Conservation (phyloP, 1,140 invertebrate genomes). For the Platyura marginata region DNA sequence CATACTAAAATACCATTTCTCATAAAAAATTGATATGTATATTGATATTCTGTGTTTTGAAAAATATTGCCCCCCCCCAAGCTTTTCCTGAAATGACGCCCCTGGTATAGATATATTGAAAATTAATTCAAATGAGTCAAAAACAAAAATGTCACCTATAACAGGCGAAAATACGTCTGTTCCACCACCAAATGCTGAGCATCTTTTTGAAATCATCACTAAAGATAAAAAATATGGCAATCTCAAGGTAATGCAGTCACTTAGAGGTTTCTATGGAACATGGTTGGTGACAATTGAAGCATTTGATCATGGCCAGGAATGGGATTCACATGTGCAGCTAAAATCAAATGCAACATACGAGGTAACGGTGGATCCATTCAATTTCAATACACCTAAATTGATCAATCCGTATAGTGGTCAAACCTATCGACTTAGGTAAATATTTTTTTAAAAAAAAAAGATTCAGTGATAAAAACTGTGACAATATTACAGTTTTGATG, state of each 20-base stretch:
- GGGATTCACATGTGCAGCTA: slow-evolving; percentile 10
- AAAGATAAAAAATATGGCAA: slow-evolving; percentile 20
- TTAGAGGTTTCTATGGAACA: slow-evolving; percentile 31
- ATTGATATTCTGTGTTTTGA: too few relatives aligned
- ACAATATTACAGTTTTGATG: slow-evolving; percentile 5
- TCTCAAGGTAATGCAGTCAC: slow-evolving; percentile 19
- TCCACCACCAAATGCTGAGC: slow-evolving; percentile 9
- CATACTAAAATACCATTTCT: too few relatives aligned
- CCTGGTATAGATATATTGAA: too few relatives aligned
- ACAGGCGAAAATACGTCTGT: slow-evolving; percentile 4
- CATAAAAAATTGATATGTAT: too few relatives aligned
- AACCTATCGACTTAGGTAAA: slow-evolving; percentile 17
- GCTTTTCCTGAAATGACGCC: too few relatives aligned
- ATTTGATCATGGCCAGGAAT: slow-evolving; percentile 24
- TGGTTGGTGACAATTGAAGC: slow-evolving; percentile 17
- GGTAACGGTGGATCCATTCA: slow-evolving; percentile 26
- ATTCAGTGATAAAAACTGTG: slow-evolving; percentile 1
- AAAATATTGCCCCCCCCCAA: too few relatives aligned
- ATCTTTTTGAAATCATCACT: slow-evolving; percentile 25
- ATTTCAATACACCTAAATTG: slow-evolving; percentile 28
- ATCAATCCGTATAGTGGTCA: slow-evolving; percentile 18
- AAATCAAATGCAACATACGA: slow-evolving; percentile 21
- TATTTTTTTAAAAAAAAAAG: slow-evolving; percentile 2
- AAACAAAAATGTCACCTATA: too few relatives aligned
- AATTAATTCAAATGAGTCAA: too few relatives aligned